These are phyloP conservation scores for Idaea aversata DNA, from an alignment of 2,888 invertebrate species.

Conservation along the genomic window DNA sequence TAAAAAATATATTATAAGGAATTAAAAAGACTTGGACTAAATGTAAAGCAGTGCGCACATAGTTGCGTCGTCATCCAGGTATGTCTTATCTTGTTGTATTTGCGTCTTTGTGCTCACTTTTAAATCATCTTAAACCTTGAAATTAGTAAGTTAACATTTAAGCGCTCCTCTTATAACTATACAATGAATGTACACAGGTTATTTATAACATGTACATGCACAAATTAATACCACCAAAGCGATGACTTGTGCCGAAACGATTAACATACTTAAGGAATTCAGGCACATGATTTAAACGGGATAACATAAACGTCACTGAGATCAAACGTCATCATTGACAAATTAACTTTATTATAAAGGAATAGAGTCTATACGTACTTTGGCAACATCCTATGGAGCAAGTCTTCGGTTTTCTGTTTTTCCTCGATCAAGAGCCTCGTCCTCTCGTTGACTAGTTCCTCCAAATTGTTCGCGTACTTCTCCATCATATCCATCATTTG, in stretches of 20 bases:
- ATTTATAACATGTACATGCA: conserved; percentile 56
- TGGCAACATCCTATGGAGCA: conserved; percentile 81
- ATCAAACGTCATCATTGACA: conserved; percentile 1
- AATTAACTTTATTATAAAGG: conserved; percentile 7
- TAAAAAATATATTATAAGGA: background rate
- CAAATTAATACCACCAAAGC: conserved; percentile 36
- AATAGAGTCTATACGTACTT: conserved; percentile 46
- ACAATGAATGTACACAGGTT: conserved; percentile 46
- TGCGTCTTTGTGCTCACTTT: conserved; percentile 70
- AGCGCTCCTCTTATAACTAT: conserved; percentile 36
- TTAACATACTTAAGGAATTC: conserved; percentile 4
- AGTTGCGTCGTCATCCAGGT: conserved; percentile 55
- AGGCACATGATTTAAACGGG: conserved; percentile 7
- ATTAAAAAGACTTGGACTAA: conserved; percentile 59
- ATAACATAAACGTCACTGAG: conserved; percentile 9
- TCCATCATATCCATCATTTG: conserved; percentile 98
- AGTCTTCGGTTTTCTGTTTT: conserved; percentile 94
- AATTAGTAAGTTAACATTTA: conserved; percentile 47
- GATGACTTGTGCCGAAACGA: conserved; percentile 24
- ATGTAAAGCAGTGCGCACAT: conserved; percentile 75
- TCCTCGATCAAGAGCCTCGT: conserved; percentile 96
- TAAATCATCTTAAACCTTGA: conserved; percentile 46
- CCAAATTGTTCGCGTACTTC: conserved; percentile 96
- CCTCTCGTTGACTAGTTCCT: conserved; percentile 96
- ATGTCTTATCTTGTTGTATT: conserved; percentile 75